Evolutionary conservation across 2,797 vertebrate genomes (phyloP).

Genomic region (Okamejei kenojei): DNA sequence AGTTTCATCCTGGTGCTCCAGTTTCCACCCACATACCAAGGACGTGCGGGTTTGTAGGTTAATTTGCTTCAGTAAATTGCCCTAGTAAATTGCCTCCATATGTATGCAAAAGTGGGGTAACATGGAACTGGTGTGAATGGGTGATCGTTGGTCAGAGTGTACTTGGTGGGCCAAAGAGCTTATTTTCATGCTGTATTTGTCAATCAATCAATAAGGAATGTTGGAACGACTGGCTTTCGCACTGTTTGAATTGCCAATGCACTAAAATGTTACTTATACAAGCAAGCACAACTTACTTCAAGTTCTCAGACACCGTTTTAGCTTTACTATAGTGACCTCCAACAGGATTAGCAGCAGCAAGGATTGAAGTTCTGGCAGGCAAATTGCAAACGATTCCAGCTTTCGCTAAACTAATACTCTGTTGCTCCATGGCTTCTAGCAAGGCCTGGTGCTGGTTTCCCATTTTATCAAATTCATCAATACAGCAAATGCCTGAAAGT

Average conservation of each 20-base stretch:
- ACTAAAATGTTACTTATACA: slow-evolving; percentile 35
- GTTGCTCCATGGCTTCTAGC: slow-evolving; percentile 96
- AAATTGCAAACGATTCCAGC: slow-evolving; percentile 91
- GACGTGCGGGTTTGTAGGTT: too few species aligned
- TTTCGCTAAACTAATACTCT: slow-evolving; percentile 93
- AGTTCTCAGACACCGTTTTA: slow-evolving; percentile 92
- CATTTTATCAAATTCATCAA: slow-evolving; percentile 98
- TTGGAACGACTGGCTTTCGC: neutral
- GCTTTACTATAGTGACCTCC: slow-evolving; percentile 95
- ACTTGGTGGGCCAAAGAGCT: too few species aligned
- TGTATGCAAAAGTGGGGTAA: too few species aligned
- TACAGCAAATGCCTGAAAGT: slow-evolving; percentile 78
- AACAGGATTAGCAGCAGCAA: slow-evolving; percentile 87
- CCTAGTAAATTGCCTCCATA: too few species aligned
- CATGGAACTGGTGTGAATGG: too few species aligned
- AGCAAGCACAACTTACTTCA: slow-evolving; percentile 70
- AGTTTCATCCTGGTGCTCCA: too few species aligned
- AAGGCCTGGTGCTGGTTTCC: slow-evolving; percentile 89
- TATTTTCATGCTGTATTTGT: too few species aligned
- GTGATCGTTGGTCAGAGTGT: too few species aligned
- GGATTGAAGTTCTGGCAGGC: slow-evolving; percentile 84
- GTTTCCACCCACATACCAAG: too few species aligned
- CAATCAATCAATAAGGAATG: neutral
- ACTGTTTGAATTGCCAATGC: neutral
- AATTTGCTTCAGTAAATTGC: too few species aligned